Evolutionary conservation across 2,113 vertebrate genomes (phyloP).

Genomic region (Poecile atricapillus): DNA sequence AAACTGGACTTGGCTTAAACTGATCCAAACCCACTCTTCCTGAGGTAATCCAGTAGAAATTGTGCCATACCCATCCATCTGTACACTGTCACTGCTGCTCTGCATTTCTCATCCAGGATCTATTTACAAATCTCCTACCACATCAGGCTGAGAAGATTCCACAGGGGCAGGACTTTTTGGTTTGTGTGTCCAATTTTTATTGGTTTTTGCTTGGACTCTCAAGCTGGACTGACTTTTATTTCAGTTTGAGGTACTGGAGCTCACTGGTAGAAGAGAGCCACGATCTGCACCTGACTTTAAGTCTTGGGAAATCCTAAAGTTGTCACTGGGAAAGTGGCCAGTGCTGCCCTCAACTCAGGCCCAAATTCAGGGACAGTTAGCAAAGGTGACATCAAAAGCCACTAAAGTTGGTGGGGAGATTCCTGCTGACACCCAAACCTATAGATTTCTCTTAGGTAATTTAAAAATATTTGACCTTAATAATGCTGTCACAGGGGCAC

Average conservation of each 20-base stretch:
- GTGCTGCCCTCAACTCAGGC: background rate
- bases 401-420: background rate
- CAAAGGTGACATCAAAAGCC: background rate
- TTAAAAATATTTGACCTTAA: background rate
- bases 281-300: background rate
- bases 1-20: background rate
- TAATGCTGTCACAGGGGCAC: background rate
- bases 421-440: background rate
- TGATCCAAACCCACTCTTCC: background rate
- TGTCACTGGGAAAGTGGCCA: background rate
- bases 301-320: background rate
- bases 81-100: background rate
- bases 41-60: background rate
- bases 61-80: background rate
- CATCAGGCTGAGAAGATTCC: background rate
- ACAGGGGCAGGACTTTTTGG: background rate
- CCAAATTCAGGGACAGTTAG: background rate
- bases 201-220: background rate
- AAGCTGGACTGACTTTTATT: background rate
- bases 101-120: background rate
- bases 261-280: background rate
- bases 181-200: background rate
- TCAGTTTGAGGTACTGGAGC: background rate
- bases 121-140: background rate
- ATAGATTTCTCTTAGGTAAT: background rate